phyloP scores from a whole-genome alignment of 1,140 invertebrate species.

The Cherax destructor region DNA sequence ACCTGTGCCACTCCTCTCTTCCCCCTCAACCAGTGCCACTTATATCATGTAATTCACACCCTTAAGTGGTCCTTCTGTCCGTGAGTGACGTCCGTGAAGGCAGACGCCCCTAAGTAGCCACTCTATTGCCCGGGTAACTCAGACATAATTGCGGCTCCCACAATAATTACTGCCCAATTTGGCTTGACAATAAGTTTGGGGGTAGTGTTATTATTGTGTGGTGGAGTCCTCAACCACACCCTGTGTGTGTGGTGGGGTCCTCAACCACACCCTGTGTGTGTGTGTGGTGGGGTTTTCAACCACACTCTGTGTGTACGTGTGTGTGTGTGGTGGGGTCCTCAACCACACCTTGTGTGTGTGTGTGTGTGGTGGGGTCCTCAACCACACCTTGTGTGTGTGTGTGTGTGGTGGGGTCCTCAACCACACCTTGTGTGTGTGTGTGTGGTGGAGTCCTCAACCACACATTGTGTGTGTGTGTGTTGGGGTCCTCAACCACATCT shows the following conservation, averaged over 20 bases:
- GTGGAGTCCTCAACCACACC: neutral
- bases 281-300: too few relatives aligned
- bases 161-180: constrained; percentile 4
- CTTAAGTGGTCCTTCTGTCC: neutral
- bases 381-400: too few relatives aligned
- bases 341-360: too few relatives aligned
- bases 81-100: neutral
- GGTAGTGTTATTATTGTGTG: neutral
- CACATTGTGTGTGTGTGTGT: too few relatives aligned
- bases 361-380: too few relatives aligned
- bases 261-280: too few relatives aligned
- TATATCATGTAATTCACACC: neutral
- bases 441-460: too few relatives aligned
- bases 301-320: too few relatives aligned
- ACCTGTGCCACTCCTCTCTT: neutral
- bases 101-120: neutral
- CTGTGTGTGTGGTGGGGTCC: neutral
- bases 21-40: neutral
- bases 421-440: too few relatives aligned
- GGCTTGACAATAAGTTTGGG: neutral
- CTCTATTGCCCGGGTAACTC: neutral
- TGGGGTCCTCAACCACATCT: too few relatives aligned
- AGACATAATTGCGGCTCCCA: neutral
- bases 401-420: too few relatives aligned
- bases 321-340: too few relatives aligned